A percentile compares a stretch with the other conserved stretches of the same genome.
These are phyloP conservation scores for Smittia aterrima DNA, from an alignment of 2,888 invertebrate species.

Conservation along the genomic window DNA sequence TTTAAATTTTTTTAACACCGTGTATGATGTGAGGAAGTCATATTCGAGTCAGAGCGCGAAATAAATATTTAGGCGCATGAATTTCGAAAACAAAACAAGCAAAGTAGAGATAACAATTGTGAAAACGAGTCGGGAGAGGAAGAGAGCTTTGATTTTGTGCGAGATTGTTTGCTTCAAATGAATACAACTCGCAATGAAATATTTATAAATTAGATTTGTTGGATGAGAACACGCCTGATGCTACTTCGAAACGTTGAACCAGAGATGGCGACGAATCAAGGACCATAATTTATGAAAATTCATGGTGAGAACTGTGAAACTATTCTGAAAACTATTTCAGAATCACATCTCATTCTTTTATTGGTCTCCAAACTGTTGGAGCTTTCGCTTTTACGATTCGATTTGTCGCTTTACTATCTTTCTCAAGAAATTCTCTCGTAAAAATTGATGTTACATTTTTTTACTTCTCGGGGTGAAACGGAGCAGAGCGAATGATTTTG, in stretches of 20 bases:
- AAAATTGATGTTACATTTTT: slow-evolving; percentile 9
- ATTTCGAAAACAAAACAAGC: neutral
- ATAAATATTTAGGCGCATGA: slow-evolving; percentile 29
- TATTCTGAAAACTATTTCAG: neutral
- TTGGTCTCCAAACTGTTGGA: neutral
- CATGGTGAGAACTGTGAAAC: neutral
- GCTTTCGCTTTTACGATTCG: neutral
- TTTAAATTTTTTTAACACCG: neutral
- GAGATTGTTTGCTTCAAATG: slow-evolving; percentile 22
- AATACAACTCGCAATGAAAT: slow-evolving; percentile 22
- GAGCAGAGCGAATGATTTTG: neutral
- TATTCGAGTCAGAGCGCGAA: slow-evolving; percentile 19
- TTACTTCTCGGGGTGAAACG: neutral
- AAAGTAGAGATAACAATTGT: neutral
- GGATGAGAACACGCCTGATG: neutral
- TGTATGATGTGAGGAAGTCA: slow-evolving; percentile 31
- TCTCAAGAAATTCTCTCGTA: neutral
- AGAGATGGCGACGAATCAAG: neutral
- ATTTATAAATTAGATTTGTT: slow-evolving; percentile 33
- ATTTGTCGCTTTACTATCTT: slow-evolving; percentile 5
- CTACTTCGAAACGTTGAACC: neutral
- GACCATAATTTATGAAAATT: neutral
- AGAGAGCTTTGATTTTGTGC: neutral
- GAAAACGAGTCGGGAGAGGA: neutral
- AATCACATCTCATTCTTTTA: neutral